These are phyloP conservation scores for Manis crassicaudata DNA, from an alignment of 2,797 vertebrate genomes.

Conservation along the genomic window DNA sequence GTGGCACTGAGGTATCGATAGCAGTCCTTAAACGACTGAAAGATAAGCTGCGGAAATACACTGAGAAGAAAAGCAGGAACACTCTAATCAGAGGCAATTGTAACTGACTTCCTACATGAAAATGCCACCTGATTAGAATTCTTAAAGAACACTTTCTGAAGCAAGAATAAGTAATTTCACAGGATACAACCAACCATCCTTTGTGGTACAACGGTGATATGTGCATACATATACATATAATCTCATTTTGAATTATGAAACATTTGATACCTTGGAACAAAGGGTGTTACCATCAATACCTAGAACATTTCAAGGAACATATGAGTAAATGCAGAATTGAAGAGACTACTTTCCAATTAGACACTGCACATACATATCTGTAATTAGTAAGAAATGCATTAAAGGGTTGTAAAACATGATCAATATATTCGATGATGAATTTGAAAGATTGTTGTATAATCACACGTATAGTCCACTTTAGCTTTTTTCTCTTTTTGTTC, in stretches of 20 bases:
- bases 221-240: not conserved
- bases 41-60: conserved; percentile 74
- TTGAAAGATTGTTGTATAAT: not conserved
- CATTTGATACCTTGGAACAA: not conserved
- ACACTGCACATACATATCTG: not conserved
- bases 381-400: not conserved
- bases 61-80: conserved; percentile 68
- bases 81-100: conserved; percentile 45
- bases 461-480: not conserved
- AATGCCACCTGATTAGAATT: conserved; percentile 8
- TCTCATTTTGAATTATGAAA: not conserved
- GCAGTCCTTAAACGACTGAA: conserved; percentile 60
- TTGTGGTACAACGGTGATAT: not conserved
- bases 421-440: not conserved
- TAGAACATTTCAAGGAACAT: not conserved
- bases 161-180: not conserved
- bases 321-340: not conserved
- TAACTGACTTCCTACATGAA: conserved; percentile 42
- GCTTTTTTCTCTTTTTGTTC: not conserved
- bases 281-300: not conserved
- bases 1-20: conserved; percentile 64
- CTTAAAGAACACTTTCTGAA: not conserved
- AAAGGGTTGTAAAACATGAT: not conserved
- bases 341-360: not conserved
- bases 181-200: not conserved